Percentiles rank a stretch among this genome's conserved stretches.
Evolutionary conservation across 2,888 invertebrate species (phyloP).

Genomic region (Nasonovia ribisnigri): DNA sequence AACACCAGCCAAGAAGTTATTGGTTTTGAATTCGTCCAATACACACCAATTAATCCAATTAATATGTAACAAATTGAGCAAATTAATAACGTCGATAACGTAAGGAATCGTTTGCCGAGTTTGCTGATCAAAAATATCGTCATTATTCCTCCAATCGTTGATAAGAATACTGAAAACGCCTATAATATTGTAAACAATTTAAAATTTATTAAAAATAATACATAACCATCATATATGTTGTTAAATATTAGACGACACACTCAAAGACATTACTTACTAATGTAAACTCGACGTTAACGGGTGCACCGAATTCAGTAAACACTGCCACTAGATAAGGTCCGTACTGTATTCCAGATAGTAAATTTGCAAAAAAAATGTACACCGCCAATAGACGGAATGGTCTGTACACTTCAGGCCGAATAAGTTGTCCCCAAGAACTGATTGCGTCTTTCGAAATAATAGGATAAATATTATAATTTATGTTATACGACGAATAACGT

Average conservation of each 20-base stretch:
- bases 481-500: no score
- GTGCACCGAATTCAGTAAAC: constrained; percentile 48
- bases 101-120: constrained; percentile 61
- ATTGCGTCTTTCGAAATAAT: background rate
- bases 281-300: constrained; percentile 50
- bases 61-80: constrained; percentile 47
- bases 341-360: constrained; percentile 41
- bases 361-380: constrained; percentile 41
- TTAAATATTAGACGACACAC: background rate
- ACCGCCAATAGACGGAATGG: constrained; percentile 31
- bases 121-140: constrained; percentile 36
- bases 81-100: constrained; percentile 12
- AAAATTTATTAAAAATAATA: background rate
- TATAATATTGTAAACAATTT: background rate
- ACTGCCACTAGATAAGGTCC: constrained; percentile 26
- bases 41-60: constrained; percentile 47
- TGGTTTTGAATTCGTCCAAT: constrained; percentile 19
- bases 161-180: constrained; percentile 42
- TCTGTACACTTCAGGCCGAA: constrained; percentile 47
- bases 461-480: background rate
- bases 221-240: background rate
- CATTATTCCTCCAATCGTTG: constrained; percentile 22
- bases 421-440: constrained; percentile 41
- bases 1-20: constrained; percentile 30
- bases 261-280: constrained; percentile 16